phyloP scores from a whole-genome alignment of 2,888 invertebrate species.

The Diaphora mendica region DNA sequence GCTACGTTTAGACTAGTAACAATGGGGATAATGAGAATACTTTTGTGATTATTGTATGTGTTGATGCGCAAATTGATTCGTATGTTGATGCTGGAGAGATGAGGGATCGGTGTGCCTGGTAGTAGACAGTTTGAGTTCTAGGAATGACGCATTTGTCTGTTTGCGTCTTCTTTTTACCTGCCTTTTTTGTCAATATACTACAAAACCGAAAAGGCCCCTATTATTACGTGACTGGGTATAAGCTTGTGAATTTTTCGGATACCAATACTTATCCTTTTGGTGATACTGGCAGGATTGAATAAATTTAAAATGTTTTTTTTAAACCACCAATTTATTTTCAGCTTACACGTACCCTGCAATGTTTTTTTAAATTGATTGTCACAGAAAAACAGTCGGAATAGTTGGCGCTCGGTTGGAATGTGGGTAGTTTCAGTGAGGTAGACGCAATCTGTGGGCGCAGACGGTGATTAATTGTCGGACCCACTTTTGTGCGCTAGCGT shows the following conservation, averaged over 20 bases:
- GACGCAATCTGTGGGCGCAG: constrained; percentile 25
- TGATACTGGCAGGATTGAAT: neutral
- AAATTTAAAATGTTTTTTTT: neutral
- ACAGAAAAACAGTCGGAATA: constrained; percentile 7
- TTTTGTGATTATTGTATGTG: neutral
- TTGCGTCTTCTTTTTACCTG: too few relatives aligned
- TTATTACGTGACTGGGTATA: too few relatives aligned
- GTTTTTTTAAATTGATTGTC: constrained; percentile 23
- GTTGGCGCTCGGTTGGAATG: constrained; percentile 23
- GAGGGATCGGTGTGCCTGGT: neutral
- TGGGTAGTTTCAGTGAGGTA: constrained; percentile 13
- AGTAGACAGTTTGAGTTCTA: neutral
- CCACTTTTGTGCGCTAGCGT: constrained; percentile 20
- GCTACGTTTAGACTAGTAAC: neutral
- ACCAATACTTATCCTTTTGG: neutral
- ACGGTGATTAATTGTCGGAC: constrained; percentile 32
- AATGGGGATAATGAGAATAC: neutral
- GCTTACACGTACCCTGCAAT: constrained; percentile 17
- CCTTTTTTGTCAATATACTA: too few relatives aligned
- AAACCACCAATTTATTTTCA: neutral
- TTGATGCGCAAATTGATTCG: neutral
- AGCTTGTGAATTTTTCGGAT: neutral
- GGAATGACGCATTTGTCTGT: neutral
- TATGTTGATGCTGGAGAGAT: neutral
- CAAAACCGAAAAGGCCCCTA: too few relatives aligned